Conservation (phyloP, 2,888 invertebrate species). For the Junonia oenone region DNA sequence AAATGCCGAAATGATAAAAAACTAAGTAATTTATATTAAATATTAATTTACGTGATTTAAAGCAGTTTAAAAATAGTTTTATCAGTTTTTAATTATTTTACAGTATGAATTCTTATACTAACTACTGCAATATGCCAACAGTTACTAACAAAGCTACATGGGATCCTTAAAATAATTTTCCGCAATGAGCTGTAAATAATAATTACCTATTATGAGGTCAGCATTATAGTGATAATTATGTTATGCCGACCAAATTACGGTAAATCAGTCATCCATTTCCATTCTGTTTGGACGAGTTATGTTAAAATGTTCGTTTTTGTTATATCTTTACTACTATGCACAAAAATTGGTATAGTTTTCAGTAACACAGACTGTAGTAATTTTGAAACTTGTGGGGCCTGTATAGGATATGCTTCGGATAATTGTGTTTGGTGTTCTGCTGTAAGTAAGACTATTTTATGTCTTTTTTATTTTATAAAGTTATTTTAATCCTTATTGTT, state of each 20-base stretch:
- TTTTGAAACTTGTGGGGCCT: slow-evolving; percentile 46
- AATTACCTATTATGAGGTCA: background rate
- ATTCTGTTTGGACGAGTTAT: background rate
- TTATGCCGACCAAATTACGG: background rate
- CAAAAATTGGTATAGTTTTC: slow-evolving; percentile 9
- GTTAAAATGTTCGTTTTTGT: slow-evolving; percentile 9
- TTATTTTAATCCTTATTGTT: background rate
- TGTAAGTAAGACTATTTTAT: slow-evolving; percentile 34
- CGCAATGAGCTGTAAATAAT: background rate
- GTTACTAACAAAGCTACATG: background rate
- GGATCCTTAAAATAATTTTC: background rate
- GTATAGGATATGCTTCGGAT: slow-evolving; percentile 42
- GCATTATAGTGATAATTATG: background rate
- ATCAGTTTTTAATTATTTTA: no score
- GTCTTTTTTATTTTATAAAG: background rate
- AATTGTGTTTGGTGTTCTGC: slow-evolving; percentile 55
- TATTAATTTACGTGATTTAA: no score
- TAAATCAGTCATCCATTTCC: slow-evolving; percentile 3
- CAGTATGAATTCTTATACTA: no score
- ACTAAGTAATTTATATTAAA: no score
- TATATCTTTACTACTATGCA: slow-evolving; percentile 9
- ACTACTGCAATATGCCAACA: background rate
- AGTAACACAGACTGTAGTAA: slow-evolving; percentile 31
- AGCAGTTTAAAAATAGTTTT: no score
- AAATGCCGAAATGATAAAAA: no score